Evolutionary conservation across 1,140 invertebrate genomes (phyloP), one percentile per base, ranked within the genome.

Genomic region (Zelostemma sp.): DNA sequence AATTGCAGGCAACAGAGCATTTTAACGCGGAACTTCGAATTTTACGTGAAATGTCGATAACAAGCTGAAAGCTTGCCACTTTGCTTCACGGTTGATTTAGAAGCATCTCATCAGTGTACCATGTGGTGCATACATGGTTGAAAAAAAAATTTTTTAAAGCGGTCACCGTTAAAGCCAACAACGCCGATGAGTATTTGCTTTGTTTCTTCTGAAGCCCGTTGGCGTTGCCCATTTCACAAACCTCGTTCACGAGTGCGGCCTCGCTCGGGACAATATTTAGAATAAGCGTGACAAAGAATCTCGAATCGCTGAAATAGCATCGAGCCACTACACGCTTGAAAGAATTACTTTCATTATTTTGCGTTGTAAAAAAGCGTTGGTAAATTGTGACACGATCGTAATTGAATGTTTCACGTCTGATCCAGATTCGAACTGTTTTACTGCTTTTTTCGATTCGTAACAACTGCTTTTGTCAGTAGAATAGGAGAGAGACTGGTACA

Each of bases 231-330:
- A 12, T 38, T 38, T 38, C 9, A 15, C 40, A 1, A 41, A 15
- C 8, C 12, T 14, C 1, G 14, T 41, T 6, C 15, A 15, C 14
- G 40, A 41, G 15, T 15, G 35, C 12, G 3, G 35, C 35, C 3
- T 15, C 40, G 40, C 40, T 41, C 15, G 14, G 40, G 14, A 41
- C 40, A 41, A 41, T 41, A 41, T 41, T 41, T 41, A 41, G 11
- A 12, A 41, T 2, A 15, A 6, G 12, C 40, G 40, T 15, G 12
- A 41, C 14, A 41, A 41, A 41, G 40, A 15, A 41, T 3, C 40
- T 15, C 1, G 14, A 41, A 15, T 14, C n/a, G 12, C 40, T 15
- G 40, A 41, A 41, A 41, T 15, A 11, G 40, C 15, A 41, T 2
- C 15, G 15, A 14, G 8, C 3, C 11, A 2, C 35, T 5, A n/a